Evolutionary conservation across 2,113 vertebrate species (phyloP).

Genomic region (Limanda limanda): DNA sequence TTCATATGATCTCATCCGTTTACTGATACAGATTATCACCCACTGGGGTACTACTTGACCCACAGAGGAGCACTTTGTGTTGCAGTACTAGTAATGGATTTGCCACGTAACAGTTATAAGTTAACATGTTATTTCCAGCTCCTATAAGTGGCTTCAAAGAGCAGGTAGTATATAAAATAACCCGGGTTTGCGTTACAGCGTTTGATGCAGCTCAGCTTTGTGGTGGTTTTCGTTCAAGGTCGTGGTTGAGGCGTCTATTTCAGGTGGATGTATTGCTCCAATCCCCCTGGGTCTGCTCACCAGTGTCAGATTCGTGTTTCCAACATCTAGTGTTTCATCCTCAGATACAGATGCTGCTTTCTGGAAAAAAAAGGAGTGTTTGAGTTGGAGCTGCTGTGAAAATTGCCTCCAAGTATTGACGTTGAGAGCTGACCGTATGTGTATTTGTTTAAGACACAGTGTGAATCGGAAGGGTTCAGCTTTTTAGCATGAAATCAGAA

Average conservation of each 20-base stretch:
- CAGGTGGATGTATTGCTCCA: conserved; percentile 28
- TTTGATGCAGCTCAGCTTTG: conserved; percentile 22
- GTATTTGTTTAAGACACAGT: too few relatives aligned
- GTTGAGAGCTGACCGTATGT: not conserved
- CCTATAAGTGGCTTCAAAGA: not conserved
- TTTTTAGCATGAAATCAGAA: too few relatives aligned
- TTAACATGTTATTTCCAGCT: conserved; percentile 28
- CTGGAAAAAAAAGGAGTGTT: conserved; percentile 4
- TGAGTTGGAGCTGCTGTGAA: not conserved
- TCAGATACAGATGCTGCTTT: not conserved
- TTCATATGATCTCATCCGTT: conserved; percentile 72
- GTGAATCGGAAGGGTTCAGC: too few relatives aligned
- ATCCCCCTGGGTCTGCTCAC: conserved; percentile 3
- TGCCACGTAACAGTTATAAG: conserved; percentile 25
- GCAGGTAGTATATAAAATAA: not conserved
- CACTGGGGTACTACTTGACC: conserved; percentile 61
- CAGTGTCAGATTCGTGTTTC: conserved; percentile 37
- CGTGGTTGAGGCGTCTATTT: conserved; percentile 33
- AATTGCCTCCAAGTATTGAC: not conserved
- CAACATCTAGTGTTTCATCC: not conserved
- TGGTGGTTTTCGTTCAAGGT: conserved; percentile 47
- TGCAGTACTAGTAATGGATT: conserved; percentile 39
- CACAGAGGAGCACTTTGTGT: conserved; percentile 25
- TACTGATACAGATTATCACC: conserved; percentile 60
- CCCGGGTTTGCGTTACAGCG: not conserved